Conservation (phyloP, 2,888 invertebrate species). For the Drosophila bunnanda region DNA sequence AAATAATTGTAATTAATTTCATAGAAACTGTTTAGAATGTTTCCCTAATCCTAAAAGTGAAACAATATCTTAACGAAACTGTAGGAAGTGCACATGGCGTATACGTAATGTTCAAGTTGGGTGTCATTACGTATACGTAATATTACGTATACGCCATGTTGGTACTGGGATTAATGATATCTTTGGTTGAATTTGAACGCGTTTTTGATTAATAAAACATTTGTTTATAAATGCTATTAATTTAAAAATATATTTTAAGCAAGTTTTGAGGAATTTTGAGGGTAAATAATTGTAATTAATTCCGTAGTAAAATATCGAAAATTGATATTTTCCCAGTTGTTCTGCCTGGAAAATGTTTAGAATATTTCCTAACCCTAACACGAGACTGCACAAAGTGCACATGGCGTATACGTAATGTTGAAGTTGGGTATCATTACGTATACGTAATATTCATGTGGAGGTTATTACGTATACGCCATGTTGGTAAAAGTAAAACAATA, state of each 20-base stretch:
- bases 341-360: too few relatives aligned
- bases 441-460: too few relatives aligned
- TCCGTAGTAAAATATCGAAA: too few relatives aligned
- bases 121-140: too few relatives aligned
- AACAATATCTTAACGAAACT: not conserved
- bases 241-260: too few relatives aligned
- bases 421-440: too few relatives aligned
- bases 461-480: constrained; percentile 13
- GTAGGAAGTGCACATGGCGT: not conserved
- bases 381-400: not conserved
- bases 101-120: constrained; percentile 3
- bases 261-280: too few relatives aligned
- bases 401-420: constrained; percentile 12
- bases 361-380: not conserved
- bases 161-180: not conserved
- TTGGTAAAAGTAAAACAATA: not conserved
- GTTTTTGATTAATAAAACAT: not conserved
- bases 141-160: constrained; percentile 13
- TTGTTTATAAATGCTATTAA: not conserved
- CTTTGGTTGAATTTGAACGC: too few relatives aligned
- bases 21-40: not conserved
- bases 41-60: not conserved
- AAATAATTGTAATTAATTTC: too few relatives aligned
- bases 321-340: too few relatives aligned
- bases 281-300: too few relatives aligned